A percentile compares a stretch with the other conserved stretches of the same genome.
phyloP scores from a whole-genome alignment of 2,797 vertebrate species.

The Siniperca scherzeri region DNA sequence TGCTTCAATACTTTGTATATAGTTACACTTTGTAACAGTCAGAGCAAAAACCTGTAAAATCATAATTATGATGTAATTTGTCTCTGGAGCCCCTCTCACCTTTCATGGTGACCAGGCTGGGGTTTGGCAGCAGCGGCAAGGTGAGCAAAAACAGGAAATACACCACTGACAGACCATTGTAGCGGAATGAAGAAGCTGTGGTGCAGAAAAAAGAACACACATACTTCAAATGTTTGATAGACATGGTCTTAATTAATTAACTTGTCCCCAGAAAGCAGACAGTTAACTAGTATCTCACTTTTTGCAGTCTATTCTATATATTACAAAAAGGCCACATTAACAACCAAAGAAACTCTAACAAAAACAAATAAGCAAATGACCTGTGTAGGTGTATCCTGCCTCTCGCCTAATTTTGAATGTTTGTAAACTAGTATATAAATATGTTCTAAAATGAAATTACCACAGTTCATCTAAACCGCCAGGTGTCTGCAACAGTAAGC shows the following conservation, averaged over 20 bases:
- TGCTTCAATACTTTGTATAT: neutral
- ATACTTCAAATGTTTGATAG: neutral
- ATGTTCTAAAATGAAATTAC: neutral
- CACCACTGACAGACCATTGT: constrained; percentile 81
- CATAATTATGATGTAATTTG: neutral
- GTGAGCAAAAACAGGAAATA: constrained; percentile 82
- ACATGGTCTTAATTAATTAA: neutral
- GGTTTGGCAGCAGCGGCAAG: constrained; percentile 78
- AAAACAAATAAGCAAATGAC: neutral
- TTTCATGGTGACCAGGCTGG: constrained; percentile 72
- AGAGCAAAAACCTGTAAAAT: neutral
- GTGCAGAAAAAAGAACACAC: constrained; percentile 33
- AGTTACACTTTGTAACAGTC: neutral
- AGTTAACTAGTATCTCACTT: neutral
- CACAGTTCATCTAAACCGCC: neutral
- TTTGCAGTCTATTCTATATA: neutral
- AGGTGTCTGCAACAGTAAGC: too few relatives aligned
- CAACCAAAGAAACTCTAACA: neutral
- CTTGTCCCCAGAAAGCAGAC: neutral
- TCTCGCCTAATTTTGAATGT: neutral
- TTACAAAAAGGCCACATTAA: neutral
- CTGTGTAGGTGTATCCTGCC: neutral
- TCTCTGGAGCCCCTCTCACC: constrained; percentile 64
- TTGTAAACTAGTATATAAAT: neutral
- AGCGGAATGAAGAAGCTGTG: constrained; percentile 81